Conservation (phyloP, 2,797 vertebrate species). For the Falco berigora region DNA sequence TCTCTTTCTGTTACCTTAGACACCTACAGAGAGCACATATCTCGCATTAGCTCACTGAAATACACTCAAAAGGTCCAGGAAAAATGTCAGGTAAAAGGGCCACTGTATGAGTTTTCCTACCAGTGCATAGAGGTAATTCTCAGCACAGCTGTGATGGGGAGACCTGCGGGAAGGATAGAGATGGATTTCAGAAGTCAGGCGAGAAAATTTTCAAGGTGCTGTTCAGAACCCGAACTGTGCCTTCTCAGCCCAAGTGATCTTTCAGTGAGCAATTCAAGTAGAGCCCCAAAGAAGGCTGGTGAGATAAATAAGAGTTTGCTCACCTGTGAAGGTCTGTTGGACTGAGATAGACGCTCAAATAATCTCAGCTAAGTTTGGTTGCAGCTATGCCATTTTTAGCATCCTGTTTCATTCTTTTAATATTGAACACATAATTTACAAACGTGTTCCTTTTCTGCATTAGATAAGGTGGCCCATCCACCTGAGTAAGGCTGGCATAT, state of each 20-base stretch:
- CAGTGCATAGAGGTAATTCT: neutral
- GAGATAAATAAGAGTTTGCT: neutral
- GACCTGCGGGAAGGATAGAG: neutral
- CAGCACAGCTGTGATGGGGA: neutral
- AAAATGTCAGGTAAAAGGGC: neutral
- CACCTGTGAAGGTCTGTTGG: neutral
- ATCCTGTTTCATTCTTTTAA: neutral
- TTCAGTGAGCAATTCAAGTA: rapidly evolving
- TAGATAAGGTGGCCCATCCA: neutral
- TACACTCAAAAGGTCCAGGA: neutral
- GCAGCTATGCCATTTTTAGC: neutral
- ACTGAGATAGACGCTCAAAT: neutral
- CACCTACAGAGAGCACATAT: neutral
- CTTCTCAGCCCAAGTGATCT: neutral
- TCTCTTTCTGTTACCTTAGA: constrained; percentile 18
- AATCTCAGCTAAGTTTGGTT: neutral
- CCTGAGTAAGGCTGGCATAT: neutral
- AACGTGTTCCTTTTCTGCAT: neutral
- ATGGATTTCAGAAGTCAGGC: neutral
- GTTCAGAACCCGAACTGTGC: neutral
- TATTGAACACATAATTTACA: neutral
- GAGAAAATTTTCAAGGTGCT: neutral
- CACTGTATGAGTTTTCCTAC: neutral
- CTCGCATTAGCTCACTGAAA: neutral
- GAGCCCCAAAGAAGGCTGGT: neutral